phyloP scores from a whole-genome alignment of 1,140 invertebrate genomes.

The Leptopilina boulardi region DNA sequence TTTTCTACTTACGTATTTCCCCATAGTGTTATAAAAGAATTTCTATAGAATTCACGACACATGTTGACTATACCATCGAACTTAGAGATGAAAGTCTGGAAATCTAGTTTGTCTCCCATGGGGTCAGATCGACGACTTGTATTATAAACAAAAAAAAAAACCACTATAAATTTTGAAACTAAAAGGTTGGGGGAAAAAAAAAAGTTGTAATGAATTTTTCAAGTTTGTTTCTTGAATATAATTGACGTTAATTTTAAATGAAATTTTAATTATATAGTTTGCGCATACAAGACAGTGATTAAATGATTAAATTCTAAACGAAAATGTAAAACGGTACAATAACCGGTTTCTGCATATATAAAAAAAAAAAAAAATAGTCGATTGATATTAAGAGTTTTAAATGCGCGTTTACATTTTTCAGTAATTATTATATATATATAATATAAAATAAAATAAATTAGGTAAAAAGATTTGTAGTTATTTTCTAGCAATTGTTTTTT shows the following conservation, averaged over 20 bases:
- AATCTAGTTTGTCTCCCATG: conserved; percentile 7
- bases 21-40: conserved; percentile 15
- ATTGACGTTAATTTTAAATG: conserved; percentile 3
- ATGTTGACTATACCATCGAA: conserved; percentile 24
- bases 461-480: too few relatives aligned
- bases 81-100: background rate
- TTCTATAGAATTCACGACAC: background rate
- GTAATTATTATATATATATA: background rate
- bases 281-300: background rate
- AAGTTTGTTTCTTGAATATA: background rate
- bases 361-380: too few relatives aligned
- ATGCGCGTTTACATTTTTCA: conserved; percentile 17
- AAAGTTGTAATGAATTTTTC: background rate
- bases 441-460: background rate
- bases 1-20: conserved; percentile 1
- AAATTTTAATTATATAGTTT: conserved; percentile 17
- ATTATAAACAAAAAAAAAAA: background rate
- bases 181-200: background rate
- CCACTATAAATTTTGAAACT: background rate
- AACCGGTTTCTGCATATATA: background rate
- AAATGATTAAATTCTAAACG: conserved; percentile 18
- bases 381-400: conserved; percentile 12
- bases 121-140: background rate
- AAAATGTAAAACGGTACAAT: background rate
- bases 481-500: background rate